Percentiles rank a stretch among this genome's conserved stretches.
phyloP scores from a whole-genome alignment of 2,113 vertebrate species.

The Eulemur macaco region DNA sequence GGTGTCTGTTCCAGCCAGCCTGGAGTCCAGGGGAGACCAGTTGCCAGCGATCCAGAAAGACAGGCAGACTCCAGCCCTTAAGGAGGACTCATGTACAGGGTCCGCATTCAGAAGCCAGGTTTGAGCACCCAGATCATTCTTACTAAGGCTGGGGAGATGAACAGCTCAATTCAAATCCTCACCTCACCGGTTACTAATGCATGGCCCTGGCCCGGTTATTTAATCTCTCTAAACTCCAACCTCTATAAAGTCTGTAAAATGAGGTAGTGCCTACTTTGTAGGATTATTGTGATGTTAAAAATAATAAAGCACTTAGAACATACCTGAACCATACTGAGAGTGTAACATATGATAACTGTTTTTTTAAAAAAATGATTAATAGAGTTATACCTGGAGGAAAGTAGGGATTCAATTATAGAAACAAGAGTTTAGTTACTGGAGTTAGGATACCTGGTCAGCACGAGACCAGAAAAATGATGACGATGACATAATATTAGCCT shows the following conservation, averaged over 20 bases:
- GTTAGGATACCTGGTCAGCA: background rate
- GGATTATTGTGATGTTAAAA: background rate
- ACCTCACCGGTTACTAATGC: background rate
- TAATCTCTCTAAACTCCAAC: background rate
- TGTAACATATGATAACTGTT: background rate
- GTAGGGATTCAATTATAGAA: background rate
- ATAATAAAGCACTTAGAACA: background rate
- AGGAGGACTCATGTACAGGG: background rate
- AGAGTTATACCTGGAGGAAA: background rate
- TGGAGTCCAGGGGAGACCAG: background rate
- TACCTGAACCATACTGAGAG: background rate
- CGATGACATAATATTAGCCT: too few relatives aligned
- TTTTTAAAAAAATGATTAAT: background rate
- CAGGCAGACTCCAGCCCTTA: background rate
- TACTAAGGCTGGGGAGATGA: background rate
- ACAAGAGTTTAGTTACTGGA: background rate
- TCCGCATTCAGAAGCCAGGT: background rate
- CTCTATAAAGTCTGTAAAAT: background rate
- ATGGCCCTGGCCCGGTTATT: background rate
- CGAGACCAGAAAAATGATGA: background rate
- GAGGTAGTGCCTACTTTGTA: background rate
- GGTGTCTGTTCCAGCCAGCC: background rate
- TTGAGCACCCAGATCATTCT: background rate
- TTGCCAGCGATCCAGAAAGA: background rate
- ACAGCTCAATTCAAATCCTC: background rate